These are phyloP conservation scores for Babylonia areolata DNA, from an alignment of 1,140 invertebrate species.

Conservation along the genomic window DNA sequence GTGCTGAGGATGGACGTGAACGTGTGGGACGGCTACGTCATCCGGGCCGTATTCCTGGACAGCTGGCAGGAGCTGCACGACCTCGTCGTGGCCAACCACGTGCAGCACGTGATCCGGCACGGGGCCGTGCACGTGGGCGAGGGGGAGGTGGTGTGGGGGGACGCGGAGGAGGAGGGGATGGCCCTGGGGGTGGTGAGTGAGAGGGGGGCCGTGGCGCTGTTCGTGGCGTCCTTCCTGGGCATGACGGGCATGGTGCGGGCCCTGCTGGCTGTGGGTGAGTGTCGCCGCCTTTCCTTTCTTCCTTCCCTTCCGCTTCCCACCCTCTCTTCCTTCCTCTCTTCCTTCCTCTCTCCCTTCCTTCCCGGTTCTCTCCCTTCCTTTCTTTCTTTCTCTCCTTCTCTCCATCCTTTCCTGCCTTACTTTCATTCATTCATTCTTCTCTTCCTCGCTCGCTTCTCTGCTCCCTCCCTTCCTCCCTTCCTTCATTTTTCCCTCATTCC, in stretches of 20 bases:
- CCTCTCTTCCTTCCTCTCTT: too few species aligned
- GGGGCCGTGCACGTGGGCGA: constrained; percentile 47
- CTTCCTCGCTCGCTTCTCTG: too few species aligned
- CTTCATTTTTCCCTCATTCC: too few species aligned
- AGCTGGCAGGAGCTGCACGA: constrained; percentile 41
- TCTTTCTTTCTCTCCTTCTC: too few species aligned
- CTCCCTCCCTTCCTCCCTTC: too few species aligned
- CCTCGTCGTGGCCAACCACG: constrained; percentile 31
- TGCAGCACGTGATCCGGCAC: constrained; percentile 56
- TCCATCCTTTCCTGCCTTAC: too few species aligned
- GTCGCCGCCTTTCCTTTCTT: too few species aligned
- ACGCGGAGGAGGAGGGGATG: constrained; percentile 47
- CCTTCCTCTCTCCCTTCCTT: too few species aligned
- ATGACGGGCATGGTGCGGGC: constrained; percentile 56
- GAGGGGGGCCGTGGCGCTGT: constrained; percentile 58
- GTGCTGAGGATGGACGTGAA: constrained; percentile 48
- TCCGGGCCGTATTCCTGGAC: constrained; percentile 40
- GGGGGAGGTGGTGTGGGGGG: constrained; percentile 38
- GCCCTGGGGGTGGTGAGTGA: constrained; percentile 53
- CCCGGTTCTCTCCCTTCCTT: too few species aligned
- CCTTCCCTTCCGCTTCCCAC: too few species aligned
- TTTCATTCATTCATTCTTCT: too few species aligned
- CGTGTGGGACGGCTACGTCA: constrained; percentile 50
- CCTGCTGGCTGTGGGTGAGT: constrained; percentile 60
- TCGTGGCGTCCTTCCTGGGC: constrained; percentile 53